Base-by-base conservation (phyloP, 2,113 vertebrate genomes). In the Zosterops hypoxanthus region DNA sequence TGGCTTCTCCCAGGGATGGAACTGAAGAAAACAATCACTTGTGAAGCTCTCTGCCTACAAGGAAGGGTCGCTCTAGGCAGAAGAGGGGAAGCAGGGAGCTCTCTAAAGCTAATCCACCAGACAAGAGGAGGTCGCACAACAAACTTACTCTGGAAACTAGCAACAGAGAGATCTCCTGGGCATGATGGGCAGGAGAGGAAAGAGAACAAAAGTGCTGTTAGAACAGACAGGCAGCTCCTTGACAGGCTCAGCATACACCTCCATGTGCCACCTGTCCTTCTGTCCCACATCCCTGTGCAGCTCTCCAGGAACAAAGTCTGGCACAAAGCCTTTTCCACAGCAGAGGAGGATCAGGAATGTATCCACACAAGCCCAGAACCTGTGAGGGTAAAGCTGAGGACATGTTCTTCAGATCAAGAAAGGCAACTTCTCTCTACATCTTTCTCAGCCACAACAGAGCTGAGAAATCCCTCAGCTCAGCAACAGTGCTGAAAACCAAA, bases 91-190 rank as follows among this genome's bases (percentile, higher is more conserved):
- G 85, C 46, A 94, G 57, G 69, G 83, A 88, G 41, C 65, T 90
- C 53, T 86, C 91, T 94, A 94, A 90, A 94, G 65, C 95, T 97
- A 96, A 85, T 96, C 57, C 94, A 97, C 95, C 85, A 96, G 91
- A 96, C 94, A 88, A 52, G 68, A 93, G 44, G 82, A 41, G 63
- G 49, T 73, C 47, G 93, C 85, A 95, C 44, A 88, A 86, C 61
- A 59, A 97, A 99, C 98, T 99, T 99, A 99, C 98, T 98, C 97
- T 98, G 98, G 93, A 98, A 99, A 98, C 98, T 98, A 99, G 98
- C 98, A 98, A 98, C 81, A 96, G 98, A 99, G 97, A 99, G 98
- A 98, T 99, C 98, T 95, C 98, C 98, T 98, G 98, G 97, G 92
- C 89, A 94, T 88, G 98, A 98, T 0, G 0, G 69, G 70, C 75